phyloP scores from a whole-genome alignment of 2,888 invertebrate species.

The Heteromyza rotundicornis region DNA sequence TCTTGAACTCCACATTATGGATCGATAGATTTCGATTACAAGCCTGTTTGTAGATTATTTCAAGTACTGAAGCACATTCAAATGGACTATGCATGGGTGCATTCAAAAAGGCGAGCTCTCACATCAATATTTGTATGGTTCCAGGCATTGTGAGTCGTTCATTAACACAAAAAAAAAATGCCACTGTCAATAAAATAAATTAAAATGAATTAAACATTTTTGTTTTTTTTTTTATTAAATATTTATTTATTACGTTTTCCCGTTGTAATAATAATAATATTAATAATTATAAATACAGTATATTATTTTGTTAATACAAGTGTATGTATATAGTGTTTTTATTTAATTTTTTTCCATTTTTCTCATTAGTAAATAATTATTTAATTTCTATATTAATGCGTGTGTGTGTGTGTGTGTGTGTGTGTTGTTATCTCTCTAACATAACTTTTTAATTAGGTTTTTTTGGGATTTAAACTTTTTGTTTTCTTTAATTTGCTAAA shows the following conservation, averaged over 20 bases:
- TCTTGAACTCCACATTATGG: too few relatives aligned
- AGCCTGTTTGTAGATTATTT: too few relatives aligned
- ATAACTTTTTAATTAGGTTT: slow-evolving; percentile 24
- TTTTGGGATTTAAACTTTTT: slow-evolving; percentile 15
- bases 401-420: slow-evolving; percentile 11
- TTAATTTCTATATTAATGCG: slow-evolving; percentile 11
- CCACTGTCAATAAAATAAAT: slow-evolving; percentile 7
- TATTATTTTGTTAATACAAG: slow-evolving; percentile 24
- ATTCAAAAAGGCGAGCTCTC: too few relatives aligned
- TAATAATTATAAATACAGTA: slow-evolving; percentile 40
- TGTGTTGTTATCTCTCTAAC: slow-evolving; percentile 8
- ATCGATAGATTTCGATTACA: too few relatives aligned
- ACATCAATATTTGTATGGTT: too few relatives aligned
- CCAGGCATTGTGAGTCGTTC: too few relatives aligned
- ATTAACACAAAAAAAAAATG: too few relatives aligned
- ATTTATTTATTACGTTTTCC: slow-evolving; percentile 37
- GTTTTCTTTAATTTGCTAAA: slow-evolving; percentile 20
- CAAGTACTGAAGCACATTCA: too few relatives aligned
- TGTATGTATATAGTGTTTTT: slow-evolving; percentile 11
- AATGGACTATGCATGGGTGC: too few relatives aligned
- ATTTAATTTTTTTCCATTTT: slow-evolving; percentile 7
- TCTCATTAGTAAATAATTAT: slow-evolving; percentile 15
- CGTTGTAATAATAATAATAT: slow-evolving; percentile 48
- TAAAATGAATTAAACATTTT: slow-evolving; percentile 16
- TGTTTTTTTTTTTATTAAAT: slow-evolving; percentile 27